A percentile compares a stretch with the other conserved stretches of the same genome.
Conservation (phyloP, 1,140 invertebrate species). For the Calosoma granatense region DNA sequence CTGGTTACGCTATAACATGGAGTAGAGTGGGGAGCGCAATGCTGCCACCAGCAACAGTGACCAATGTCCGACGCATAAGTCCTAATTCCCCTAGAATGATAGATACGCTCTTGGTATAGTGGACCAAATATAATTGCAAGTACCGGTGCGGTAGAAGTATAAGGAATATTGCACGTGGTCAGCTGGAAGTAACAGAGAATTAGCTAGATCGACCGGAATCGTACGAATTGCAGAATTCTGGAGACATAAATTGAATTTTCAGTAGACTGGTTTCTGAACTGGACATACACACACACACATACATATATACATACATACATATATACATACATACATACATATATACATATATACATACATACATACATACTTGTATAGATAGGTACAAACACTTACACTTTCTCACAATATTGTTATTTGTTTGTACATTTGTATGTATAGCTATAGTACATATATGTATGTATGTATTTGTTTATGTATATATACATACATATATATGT, state of each 20-base stretch:
- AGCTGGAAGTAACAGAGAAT: neutral
- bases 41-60: slow-evolving; percentile 5
- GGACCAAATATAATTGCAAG: neutral
- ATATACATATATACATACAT: no score
- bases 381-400: no score
- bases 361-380: no score
- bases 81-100: slow-evolving; percentile 8
- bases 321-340: no score
- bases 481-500: no score
- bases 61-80: neutral
- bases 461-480: no score
- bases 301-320: no score
- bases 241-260: slow-evolving; percentile 6
- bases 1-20: neutral
- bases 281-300: neutral
- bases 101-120: neutral
- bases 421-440: no score
- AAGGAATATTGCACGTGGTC: neutral
- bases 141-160: neutral
- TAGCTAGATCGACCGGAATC: slow-evolving; percentile 6
- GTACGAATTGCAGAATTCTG: slow-evolving; percentile 5
- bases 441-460: no score
- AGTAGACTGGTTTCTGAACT: neutral
- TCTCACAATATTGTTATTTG: no score
- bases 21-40: neutral